phyloP scores from a whole-genome alignment of 2,797 vertebrate species.

The Psittacula echo region DNA sequence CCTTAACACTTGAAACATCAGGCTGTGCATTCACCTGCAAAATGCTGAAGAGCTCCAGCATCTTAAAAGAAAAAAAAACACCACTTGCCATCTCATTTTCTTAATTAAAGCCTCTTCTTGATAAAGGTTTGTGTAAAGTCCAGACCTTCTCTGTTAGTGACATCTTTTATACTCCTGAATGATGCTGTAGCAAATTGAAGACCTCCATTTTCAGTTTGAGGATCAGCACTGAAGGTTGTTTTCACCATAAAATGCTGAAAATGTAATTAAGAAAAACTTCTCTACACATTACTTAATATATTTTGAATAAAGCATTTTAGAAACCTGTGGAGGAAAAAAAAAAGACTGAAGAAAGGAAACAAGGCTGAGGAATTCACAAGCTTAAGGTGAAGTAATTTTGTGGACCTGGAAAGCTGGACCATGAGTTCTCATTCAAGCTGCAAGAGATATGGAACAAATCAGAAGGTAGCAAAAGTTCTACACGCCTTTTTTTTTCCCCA shows the following conservation, averaged over 20 bases:
- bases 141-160: neutral
- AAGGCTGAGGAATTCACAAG: neutral
- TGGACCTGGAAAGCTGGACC: slow-evolving; percentile 33
- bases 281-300: neutral
- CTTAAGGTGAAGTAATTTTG: slow-evolving; percentile 22
- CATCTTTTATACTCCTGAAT: neutral
- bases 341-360: neutral
- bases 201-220: neutral
- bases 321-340: neutral
- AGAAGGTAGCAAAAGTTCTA: neutral
- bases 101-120: slow-evolving; percentile 22
- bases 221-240: neutral
- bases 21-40: neutral
- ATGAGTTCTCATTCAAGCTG: neutral
- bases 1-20: neutral
- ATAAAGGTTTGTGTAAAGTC: neutral
- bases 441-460: neutral
- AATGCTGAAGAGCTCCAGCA: neutral
- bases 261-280: neutral
- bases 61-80: neutral
- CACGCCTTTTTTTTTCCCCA: neutral
- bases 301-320: neutral
- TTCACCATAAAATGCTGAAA: neutral
- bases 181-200: neutral
- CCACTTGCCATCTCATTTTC: neutral